Conservation (phyloP, 2,797 vertebrate species). For the Lagorchestes hirsutus region DNA sequence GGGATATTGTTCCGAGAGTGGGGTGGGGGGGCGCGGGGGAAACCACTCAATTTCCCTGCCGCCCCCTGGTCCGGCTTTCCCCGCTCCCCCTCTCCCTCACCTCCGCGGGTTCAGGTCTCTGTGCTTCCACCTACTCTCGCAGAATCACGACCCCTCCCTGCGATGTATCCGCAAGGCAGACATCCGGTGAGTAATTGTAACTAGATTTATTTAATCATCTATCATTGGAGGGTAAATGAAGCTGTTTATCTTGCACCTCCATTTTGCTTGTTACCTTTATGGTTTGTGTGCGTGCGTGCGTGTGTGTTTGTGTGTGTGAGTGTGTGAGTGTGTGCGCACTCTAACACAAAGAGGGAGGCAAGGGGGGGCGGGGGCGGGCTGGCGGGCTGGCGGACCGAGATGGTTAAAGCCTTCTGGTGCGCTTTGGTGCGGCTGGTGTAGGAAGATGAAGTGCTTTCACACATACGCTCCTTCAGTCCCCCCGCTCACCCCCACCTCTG, state of each 20-base stretch:
- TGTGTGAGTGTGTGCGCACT: conserved; percentile 40
- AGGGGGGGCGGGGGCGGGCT: conserved; percentile 60
- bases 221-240: conserved; percentile 73
- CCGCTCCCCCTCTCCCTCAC: conserved; percentile 68
- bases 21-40: conserved; percentile 78
- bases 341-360: conserved; percentile 74
- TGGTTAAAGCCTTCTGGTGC: not conserved
- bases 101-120: conserved; percentile 65
- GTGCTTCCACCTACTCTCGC: conserved; percentile 64
- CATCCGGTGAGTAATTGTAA: conserved; percentile 93
- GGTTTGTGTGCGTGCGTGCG: not conserved
- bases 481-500: not conserved
- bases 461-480: not conserved
- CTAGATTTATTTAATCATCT: conserved; percentile 79
- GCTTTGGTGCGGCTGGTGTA: conserved; percentile 12
- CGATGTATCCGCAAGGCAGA: conserved; percentile 97
- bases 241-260: conserved; percentile 79
- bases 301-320: conserved; percentile 9
- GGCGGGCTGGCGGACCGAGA: conserved; percentile 9
- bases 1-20: conserved; percentile 78
- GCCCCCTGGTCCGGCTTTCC: conserved; percentile 75
- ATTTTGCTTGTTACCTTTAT: conserved; percentile 77
- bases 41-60: conserved; percentile 75
- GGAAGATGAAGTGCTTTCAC: conserved; percentile 29
- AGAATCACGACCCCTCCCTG: conserved; percentile 82